Evolutionary conservation across 2,113 vertebrate genomes (phyloP).

Genomic region (Calonectris borealis): DNA sequence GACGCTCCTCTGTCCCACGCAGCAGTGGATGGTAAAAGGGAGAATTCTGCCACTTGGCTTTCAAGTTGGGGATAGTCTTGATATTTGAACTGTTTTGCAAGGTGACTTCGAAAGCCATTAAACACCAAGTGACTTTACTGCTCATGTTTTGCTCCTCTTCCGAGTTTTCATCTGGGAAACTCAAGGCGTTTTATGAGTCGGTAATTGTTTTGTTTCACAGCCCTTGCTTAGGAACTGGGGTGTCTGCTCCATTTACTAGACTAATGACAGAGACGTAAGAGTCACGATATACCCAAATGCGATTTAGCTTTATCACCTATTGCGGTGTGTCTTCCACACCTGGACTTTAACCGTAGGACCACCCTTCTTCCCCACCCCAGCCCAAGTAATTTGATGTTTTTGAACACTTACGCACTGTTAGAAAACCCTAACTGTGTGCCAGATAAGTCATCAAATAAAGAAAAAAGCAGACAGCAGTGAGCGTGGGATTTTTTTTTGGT

Average conservation of each 20-base stretch:
- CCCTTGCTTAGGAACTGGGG: background rate
- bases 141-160: background rate
- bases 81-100: background rate
- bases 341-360: background rate
- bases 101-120: background rate
- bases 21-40: background rate
- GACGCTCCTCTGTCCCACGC: background rate
- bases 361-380: background rate
- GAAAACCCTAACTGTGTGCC: background rate
- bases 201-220: background rate
- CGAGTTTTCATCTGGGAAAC: background rate
- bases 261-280: background rate
- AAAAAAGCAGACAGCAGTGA: background rate
- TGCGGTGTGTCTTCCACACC: background rate
- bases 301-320: background rate
- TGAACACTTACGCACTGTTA: background rate
- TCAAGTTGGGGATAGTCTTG: background rate
- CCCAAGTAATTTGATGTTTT: background rate
- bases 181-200: background rate
- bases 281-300: background rate
- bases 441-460: conserved; percentile 9
- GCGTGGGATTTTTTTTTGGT: background rate
- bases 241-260: background rate
- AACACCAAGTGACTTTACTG: conserved; percentile 18
- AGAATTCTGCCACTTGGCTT: background rate